Base-by-base conservation (phyloP, 2,797 vertebrate species). In the Centropyge bicolor region DNA sequence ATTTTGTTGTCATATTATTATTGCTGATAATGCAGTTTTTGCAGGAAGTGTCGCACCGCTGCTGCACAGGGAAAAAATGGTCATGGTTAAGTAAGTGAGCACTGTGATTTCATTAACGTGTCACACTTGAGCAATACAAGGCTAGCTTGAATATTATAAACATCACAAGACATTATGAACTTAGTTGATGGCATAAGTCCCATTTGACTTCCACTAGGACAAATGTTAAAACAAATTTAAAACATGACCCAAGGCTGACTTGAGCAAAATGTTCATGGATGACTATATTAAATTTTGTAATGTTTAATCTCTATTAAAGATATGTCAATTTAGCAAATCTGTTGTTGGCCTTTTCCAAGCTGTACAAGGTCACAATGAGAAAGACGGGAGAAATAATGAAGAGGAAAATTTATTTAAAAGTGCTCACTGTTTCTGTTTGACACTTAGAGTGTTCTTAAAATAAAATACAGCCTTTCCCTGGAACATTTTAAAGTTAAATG, bases 361-460 rank as follows among this genome's bases (percentile, higher is more conserved):
- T 16, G 35, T 8, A 62, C 52, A 41, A 43, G 22, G 52, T 36
- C 36, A 6, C 31, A 40, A 8, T 38, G 14, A 65, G 16, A 46
- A 40, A 57, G 55, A 4, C 14, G 46, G 59, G 63, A 45, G 40
- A 27, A 46, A 9, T 38, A 19, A 35, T 19, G 27, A 69, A 76
- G 13, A 51, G 57, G 16, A 8, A 41, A 22, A 40, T 43, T 20
- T 38, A 31, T 31, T 31, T 31, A 31, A 31, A 67, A 41, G 10
- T 57, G 41, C 31, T 70, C 6, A 70, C 38, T 71, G 24, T 61
- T 61, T 46, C 19, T 22, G 22, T 43, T 40, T 63, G 8, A 63
- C 48, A 54, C 12, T 17, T 45, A 2, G 14, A 5, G 20, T 45
- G 13, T 35, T 45, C 20, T 38, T 49, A 11, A 11, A 64, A 41